These are phyloP conservation scores for Endomychus coccineus DNA, from an alignment of 2,888 invertebrate genomes.

Conservation along the genomic window DNA sequence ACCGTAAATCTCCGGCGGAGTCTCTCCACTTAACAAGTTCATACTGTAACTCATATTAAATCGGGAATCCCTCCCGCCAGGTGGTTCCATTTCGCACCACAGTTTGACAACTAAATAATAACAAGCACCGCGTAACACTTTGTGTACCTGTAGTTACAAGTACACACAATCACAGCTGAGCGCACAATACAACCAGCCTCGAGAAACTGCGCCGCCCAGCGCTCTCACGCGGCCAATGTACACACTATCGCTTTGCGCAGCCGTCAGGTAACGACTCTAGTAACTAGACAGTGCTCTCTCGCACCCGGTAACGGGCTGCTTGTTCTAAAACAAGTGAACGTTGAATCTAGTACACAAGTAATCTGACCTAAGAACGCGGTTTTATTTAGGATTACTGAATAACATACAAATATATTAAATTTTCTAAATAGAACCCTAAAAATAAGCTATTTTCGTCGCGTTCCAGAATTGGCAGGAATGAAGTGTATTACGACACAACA, in stretches of 20 bases:
- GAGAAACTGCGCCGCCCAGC: conserved; percentile 45
- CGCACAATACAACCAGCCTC: conserved; percentile 34
- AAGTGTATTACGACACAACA: neutral
- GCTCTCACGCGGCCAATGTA: conserved; percentile 38
- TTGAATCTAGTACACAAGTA: conserved; percentile 20
- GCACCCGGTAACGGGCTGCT: no score
- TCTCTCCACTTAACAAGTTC: conserved; percentile 72
- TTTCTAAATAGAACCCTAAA: conserved; percentile 5
- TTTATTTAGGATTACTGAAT: conserved; percentile 33
- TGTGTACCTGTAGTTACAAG: conserved; percentile 17
- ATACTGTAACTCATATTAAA: conserved; percentile 83
- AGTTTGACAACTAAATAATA: conserved; percentile 36
- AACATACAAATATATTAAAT: conserved; percentile 29
- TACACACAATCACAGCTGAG: conserved; percentile 40
- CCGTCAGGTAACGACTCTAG: conserved; percentile 31
- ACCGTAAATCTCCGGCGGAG: conserved; percentile 71
- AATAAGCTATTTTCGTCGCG: neutral
- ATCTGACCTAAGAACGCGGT: conserved; percentile 34
- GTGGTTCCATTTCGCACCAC: conserved; percentile 70
- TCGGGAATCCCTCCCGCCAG: conserved; percentile 85
- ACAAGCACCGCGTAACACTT: conserved; percentile 23
- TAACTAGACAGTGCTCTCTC: no score
- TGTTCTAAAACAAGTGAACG: neutral
- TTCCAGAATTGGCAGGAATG: neutral
- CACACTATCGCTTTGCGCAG: conserved; percentile 35